Percentiles rank a stretch among this genome's conserved stretches.
These are phyloP conservation scores for Drosophila differens DNA, from an alignment of 2,888 invertebrate genomes.

Conservation along the genomic window DNA sequence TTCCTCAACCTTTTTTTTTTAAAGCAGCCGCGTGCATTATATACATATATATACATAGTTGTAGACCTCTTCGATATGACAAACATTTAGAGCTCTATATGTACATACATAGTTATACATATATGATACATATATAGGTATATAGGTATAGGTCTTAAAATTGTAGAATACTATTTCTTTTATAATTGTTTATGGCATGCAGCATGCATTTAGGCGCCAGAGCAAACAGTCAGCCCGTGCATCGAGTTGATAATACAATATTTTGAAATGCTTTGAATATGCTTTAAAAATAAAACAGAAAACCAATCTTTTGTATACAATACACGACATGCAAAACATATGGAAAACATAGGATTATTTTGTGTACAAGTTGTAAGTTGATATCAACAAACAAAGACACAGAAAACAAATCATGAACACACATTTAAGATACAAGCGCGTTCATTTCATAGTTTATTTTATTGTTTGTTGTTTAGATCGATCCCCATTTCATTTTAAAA, in stretches of 20 bases:
- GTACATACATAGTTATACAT: conserved; percentile 48
- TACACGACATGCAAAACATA: conserved; percentile 48
- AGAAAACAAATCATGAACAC: background rate
- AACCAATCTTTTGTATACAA: conserved; percentile 58
- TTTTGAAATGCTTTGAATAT: conserved; percentile 80
- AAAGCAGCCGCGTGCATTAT: conserved; percentile 40
- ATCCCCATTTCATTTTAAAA: conserved; percentile 13
- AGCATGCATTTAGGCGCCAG: conserved; percentile 54
- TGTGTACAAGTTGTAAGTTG: conserved; percentile 31
- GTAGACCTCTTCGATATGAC: conserved; percentile 58
- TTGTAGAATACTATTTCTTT: conserved; percentile 45
- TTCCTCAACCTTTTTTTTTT: conserved; percentile 11
- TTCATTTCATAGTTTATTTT: conserved; percentile 63
- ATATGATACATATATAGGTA: conserved; percentile 34
- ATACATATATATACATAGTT: conserved; percentile 17
- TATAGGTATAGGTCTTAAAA: conserved; percentile 31
- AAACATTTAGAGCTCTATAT: conserved; percentile 68
- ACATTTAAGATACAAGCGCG: conserved; percentile 14
- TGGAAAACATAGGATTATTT: conserved; percentile 50
- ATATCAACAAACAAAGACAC: conserved; percentile 36
- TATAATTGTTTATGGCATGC: conserved; percentile 52
- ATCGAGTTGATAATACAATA: conserved; percentile 44
- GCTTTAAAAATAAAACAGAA: conserved; percentile 68
- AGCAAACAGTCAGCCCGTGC: conserved; percentile 41
- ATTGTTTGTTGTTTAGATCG: conserved; percentile 57